Conservation (phyloP, 1,140 invertebrate species). For the Drosophila melanica region DNA sequence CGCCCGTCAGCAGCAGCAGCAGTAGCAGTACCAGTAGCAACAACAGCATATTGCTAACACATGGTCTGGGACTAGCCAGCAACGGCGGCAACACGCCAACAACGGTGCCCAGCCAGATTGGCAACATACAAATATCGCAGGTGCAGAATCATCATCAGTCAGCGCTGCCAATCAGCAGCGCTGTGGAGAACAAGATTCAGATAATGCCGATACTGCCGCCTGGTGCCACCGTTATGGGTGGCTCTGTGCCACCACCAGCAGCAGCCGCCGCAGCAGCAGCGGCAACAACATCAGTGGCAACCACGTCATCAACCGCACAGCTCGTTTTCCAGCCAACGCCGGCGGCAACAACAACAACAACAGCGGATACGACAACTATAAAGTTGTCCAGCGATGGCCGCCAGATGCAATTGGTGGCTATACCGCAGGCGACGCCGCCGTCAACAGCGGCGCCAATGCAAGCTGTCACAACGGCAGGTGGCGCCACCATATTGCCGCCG, state of each 20-base stretch:
- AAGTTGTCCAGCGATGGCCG: conserved; percentile 68
- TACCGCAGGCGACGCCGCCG: conserved; percentile 58
- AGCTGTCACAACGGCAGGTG: conserved; percentile 45
- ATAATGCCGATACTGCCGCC: conserved; percentile 81
- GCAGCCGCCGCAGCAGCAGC: background rate
- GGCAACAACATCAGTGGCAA: conserved; percentile 16
- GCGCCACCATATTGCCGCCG: conserved; percentile 69
- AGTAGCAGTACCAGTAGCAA: conserved; percentile 17
- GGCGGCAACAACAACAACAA: conserved; percentile 10
- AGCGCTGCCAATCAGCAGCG: conserved; percentile 53
- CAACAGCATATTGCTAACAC: conserved; percentile 55
- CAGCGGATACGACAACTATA: conserved; percentile 45
- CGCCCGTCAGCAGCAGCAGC: conserved; percentile 20
- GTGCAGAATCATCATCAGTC: conserved; percentile 63
- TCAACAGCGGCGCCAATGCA: conserved; percentile 3
- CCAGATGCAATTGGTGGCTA: conserved; percentile 76
- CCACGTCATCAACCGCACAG: conserved; percentile 36
- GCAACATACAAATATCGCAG: conserved; percentile 83
- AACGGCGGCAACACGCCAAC: conserved; percentile 40
- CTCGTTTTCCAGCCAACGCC: conserved; percentile 55
- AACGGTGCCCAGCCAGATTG: conserved; percentile 83
- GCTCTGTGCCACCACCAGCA: conserved; percentile 16
- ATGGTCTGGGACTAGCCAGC: conserved; percentile 23
- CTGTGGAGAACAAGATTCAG: conserved; percentile 83
- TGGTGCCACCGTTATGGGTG: conserved; percentile 69